Conservation (phyloP, 1,140 invertebrate genomes). For the Theocolax elegans region DNA sequence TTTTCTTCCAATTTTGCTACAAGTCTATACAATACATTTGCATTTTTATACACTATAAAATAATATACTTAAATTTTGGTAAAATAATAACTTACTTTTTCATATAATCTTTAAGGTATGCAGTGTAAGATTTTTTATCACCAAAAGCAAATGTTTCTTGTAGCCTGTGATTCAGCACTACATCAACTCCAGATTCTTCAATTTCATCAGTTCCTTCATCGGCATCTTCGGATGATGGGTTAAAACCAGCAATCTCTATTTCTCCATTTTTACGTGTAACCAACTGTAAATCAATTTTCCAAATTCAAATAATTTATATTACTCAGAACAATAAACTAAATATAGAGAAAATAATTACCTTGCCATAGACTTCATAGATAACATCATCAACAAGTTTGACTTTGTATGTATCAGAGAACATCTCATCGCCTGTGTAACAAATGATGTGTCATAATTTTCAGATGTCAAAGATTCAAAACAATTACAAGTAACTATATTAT, state of each 20-base stretch:
- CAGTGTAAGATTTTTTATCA: constrained; percentile 90
- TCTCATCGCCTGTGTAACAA: constrained; percentile 95
- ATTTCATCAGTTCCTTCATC: constrained; percentile 84
- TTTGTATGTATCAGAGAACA: constrained; percentile 98
- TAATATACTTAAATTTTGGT: not conserved
- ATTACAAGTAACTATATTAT: too few relatives aligned
- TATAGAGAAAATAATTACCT: constrained; percentile 64
- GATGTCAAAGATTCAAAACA: too few relatives aligned
- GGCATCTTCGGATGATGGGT: constrained; percentile 92
- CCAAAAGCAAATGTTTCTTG: constrained; percentile 86
- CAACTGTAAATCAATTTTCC: constrained; percentile 65
- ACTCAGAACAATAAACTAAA: constrained; percentile 61
- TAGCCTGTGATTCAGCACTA: constrained; percentile 92
- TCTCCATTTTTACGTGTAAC: constrained; percentile 82
- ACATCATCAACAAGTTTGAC: constrained; percentile 93
- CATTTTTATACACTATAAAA: constrained; percentile 1
- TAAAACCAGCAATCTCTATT: constrained; percentile 85
- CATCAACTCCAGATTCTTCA: constrained; percentile 87
- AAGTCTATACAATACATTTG: constrained; percentile 69
- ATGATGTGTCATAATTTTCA: too few relatives aligned
- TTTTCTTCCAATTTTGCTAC: constrained; percentile 84
- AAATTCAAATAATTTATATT: too few relatives aligned
- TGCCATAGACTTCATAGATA: constrained; percentile 94
- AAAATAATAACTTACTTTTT: constrained; percentile 79
- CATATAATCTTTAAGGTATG: constrained; percentile 96